phyloP scores from a whole-genome alignment of 2,113 vertebrate species.

The Corythornis vintsioides region DNA sequence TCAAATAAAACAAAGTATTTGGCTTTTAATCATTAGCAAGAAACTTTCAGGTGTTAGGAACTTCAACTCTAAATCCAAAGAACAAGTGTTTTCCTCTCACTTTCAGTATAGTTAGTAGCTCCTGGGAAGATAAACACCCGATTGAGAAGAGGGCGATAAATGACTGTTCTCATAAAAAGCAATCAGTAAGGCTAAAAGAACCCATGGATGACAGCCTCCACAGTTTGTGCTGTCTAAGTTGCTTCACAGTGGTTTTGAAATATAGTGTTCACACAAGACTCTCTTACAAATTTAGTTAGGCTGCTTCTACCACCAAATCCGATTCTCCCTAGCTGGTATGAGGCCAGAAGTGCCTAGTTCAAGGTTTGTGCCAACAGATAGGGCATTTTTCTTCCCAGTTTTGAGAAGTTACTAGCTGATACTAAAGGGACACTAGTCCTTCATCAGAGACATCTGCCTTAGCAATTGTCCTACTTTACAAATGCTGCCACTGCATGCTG shows the following conservation, averaged over 20 bases:
- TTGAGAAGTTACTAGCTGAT: background rate
- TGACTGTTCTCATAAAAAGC: background rate
- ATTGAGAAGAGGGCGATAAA: background rate
- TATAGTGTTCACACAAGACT: background rate
- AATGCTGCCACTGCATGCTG: background rate
- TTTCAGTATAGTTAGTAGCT: background rate
- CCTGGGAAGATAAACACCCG: background rate
- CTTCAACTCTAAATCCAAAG: background rate
- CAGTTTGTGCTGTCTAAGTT: background rate
- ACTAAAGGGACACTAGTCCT: background rate
- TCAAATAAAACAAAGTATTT: background rate
- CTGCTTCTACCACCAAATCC: background rate
- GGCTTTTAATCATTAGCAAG: background rate
- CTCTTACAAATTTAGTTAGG: background rate
- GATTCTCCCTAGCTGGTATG: background rate
- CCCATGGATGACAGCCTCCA: background rate
- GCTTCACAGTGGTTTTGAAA: background rate
- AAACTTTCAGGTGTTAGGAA: background rate
- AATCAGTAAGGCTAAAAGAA: background rate
- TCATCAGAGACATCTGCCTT: background rate
- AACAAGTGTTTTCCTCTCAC: background rate
- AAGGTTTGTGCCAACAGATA: background rate
- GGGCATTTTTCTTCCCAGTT: background rate
- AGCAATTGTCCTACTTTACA: background rate
- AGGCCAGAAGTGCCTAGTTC: background rate